Conservation (phyloP, 2,888 invertebrate genomes). For the Eueremaeus valkanovi region DNA sequence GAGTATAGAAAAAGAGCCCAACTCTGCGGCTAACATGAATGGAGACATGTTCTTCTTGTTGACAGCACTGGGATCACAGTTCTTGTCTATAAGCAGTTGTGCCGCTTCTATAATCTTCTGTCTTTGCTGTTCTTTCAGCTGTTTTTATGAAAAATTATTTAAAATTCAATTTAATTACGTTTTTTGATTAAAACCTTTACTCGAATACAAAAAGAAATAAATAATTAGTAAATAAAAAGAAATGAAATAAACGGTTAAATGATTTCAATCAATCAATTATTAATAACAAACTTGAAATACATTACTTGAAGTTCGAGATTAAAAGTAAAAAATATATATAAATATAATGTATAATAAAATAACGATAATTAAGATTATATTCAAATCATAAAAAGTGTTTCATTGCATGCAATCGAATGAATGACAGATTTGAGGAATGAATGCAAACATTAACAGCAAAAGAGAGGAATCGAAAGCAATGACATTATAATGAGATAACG, state of each 20-base stretch:
- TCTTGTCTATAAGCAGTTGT: constrained; percentile 51
- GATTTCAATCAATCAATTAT: background rate
- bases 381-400: constrained; percentile 8
- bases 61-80: constrained; percentile 51
- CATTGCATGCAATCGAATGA: constrained; percentile 1
- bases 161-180: background rate
- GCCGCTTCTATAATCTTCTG: constrained; percentile 48
- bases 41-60: constrained; percentile 52
- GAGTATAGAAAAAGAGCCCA: constrained; percentile 51
- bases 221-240: background rate
- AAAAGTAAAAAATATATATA: no score
- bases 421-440: background rate
- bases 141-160: constrained; percentile 45
- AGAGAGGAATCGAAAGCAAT: background rate
- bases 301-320: background rate
- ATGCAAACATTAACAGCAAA: background rate
- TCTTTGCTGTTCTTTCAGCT: constrained; percentile 42
- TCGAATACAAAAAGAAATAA: background rate
- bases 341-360: background rate
- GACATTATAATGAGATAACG: constrained; percentile 8
- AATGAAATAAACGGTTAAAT: background rate
- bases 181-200: background rate
- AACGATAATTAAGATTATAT: background rate
- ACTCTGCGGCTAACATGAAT: constrained; percentile 52
- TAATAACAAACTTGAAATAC: background rate